A percentile compares a stretch with the other conserved stretches of the same genome.
Evolutionary conservation across 2,113 vertebrate genomes (phyloP).

Genomic region (Tretioscincus oriximinensis): DNA sequence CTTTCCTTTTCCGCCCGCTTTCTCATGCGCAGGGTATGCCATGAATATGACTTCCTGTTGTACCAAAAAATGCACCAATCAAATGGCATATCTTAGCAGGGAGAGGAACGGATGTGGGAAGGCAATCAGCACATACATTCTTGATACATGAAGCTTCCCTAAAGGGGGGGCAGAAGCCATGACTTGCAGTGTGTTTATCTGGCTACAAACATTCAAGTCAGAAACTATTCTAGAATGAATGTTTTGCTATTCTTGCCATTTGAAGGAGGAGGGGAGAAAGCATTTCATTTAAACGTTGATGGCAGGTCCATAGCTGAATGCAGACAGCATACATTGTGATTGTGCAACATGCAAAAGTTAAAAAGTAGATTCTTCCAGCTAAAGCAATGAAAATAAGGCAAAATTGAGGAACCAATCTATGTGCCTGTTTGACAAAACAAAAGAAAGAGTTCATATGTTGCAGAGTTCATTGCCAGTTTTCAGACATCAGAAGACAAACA

Average conservation of each 20-base stretch:
- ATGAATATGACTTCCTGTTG: conserved; percentile 99
- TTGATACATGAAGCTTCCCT: conserved; percentile 49
- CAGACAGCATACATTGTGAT: conserved; percentile 18
- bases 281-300: conserved; percentile 6
- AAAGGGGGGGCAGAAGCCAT: conserved; percentile 55
- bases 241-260: conserved; percentile 49
- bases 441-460: neutral
- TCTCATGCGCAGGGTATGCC: conserved; percentile 98
- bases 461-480: conserved; percentile 20
- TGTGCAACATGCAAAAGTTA: neutral
- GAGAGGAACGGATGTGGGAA: conserved; percentile 54
- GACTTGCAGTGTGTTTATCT: neutral
- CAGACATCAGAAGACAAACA: conserved; percentile 26
- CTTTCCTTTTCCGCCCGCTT: conserved; percentile 92
- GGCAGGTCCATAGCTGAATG: conserved; percentile 45
- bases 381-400: conserved; percentile 38
- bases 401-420: neutral
- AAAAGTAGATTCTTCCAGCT: conserved; percentile 17
- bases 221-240: conserved; percentile 51
- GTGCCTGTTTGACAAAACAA: conserved; percentile 6
- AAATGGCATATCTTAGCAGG: conserved; percentile 74
- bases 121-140: conserved; percentile 60
- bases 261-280: conserved; percentile 4
- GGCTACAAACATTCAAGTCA: conserved; percentile 45
- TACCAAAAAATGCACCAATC: conserved; percentile 90